Percentiles rank a stretch among this genome's conserved stretches.
Conservation (phyloP, 2,797 vertebrate genomes). For the Pipistrellus pipistrellus region DNA sequence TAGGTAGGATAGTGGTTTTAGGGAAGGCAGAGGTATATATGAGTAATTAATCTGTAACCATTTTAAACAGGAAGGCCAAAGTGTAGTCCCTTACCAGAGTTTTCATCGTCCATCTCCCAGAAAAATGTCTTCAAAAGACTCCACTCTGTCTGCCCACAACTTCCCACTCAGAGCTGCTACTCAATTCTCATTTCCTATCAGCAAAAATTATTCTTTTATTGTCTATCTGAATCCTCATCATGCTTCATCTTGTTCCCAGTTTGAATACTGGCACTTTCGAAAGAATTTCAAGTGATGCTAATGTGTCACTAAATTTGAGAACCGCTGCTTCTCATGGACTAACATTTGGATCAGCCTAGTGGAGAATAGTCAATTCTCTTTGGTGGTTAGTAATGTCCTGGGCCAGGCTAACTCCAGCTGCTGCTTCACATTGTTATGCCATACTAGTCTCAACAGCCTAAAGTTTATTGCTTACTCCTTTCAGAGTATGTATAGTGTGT, state of each 20-base stretch:
- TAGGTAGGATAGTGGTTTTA: background rate
- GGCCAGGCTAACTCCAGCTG: background rate
- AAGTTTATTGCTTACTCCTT: background rate
- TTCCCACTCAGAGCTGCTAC: background rate
- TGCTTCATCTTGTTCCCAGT: background rate
- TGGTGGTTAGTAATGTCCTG: background rate
- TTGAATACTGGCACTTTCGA: background rate
- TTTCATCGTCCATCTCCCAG: background rate
- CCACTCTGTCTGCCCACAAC: background rate
- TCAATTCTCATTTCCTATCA: background rate
- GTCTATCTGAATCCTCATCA: background rate
- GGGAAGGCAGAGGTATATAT: background rate
- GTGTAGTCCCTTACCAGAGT: background rate
- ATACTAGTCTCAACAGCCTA: background rate
- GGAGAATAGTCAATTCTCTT: background rate
- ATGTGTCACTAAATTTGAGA: background rate
- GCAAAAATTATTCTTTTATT: background rate
- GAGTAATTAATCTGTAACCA: background rate
- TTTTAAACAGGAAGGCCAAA: background rate
- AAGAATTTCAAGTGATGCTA: background rate
- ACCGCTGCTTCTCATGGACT: background rate
- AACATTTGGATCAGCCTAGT: background rate
- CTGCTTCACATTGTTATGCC: background rate
- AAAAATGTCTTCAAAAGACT: background rate
- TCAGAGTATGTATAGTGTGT: background rate